Conservation (phyloP, 2,113 vertebrate genomes). For the Glareola pratincola region DNA sequence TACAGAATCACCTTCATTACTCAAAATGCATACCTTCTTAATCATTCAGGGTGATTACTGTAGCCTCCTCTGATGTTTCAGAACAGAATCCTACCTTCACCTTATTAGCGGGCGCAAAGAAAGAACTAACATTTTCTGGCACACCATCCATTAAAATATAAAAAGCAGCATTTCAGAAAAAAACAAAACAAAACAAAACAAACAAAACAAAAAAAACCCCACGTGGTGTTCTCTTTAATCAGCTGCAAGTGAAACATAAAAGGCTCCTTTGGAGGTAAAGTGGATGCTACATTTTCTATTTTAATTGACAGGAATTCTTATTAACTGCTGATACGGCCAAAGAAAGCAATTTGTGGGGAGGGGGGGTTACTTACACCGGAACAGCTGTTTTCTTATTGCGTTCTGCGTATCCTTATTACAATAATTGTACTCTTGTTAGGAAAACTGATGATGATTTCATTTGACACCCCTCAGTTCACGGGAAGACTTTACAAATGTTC, state of each 20-base stretch:
- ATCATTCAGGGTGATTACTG: accelerated
- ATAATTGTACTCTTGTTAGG: conserved; percentile 1
- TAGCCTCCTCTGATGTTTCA: background rate
- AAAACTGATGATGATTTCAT: conserved; percentile 51
- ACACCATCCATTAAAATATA: background rate
- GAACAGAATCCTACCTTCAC: background rate
- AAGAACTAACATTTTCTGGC: background rate
- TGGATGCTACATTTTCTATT: background rate
- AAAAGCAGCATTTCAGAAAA: background rate
- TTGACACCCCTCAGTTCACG: conserved; percentile 18
- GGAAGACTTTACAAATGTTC: conserved; percentile 55
- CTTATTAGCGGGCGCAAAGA: background rate
- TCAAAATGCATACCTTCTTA: background rate
- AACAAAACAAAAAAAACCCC: background rate
- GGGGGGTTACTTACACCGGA: background rate
- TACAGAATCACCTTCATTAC: background rate
- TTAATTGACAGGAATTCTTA: background rate
- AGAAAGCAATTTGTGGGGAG: background rate
- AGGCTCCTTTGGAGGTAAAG: background rate
- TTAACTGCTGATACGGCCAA: background rate
- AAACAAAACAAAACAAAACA: background rate
- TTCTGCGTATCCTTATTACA: background rate
- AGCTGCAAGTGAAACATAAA: background rate
- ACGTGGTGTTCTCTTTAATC: background rate
- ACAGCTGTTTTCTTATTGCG: conserved; percentile 22